Evolutionary conservation across 1,140 invertebrate species (phyloP).

Genomic region (Tetragonula clypearis): DNA sequence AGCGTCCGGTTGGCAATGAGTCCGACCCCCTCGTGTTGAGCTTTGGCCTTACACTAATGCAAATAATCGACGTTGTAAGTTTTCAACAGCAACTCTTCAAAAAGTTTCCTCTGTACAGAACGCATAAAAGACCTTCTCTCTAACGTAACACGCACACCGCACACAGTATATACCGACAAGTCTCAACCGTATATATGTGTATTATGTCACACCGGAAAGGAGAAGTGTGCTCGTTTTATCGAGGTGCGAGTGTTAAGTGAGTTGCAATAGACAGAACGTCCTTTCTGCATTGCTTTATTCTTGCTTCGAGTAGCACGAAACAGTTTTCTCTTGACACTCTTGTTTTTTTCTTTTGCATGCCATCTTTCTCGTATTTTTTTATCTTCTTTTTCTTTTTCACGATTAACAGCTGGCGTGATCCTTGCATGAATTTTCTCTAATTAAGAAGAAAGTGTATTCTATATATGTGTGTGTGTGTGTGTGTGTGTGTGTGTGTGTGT

Average conservation of each 20-base stretch:
- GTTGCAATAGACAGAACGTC: slow-evolving; percentile 52
- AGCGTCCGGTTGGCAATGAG: slow-evolving; percentile 98
- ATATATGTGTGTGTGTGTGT: too few relatives aligned
- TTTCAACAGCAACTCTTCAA: slow-evolving; percentile 51
- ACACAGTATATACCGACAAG: slow-evolving; percentile 7
- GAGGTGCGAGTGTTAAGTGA: slow-evolving; percentile 43
- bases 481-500: too few relatives aligned
- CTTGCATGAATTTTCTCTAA: slow-evolving; percentile 8
- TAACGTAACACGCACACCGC: slow-evolving; percentile 48
- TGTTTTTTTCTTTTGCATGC: slow-evolving; percentile 20
- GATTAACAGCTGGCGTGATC: too few relatives aligned
- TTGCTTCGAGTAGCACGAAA: slow-evolving; percentile 11
- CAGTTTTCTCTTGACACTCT: background rate
- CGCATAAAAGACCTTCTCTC: slow-evolving; percentile 46
- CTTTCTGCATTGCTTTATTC: slow-evolving; percentile 23
- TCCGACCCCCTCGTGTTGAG: slow-evolving; percentile 96
- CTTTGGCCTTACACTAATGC: slow-evolving; percentile 99
- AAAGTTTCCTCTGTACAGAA: slow-evolving; percentile 15
- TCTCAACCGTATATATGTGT: background rate
- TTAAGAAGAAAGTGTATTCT: background rate
- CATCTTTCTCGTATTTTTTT: background rate
- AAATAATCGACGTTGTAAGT: slow-evolving; percentile 99
- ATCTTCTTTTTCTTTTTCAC: background rate
- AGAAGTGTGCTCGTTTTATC: background rate
- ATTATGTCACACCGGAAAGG: background rate